Evolutionary conservation across 2,888 invertebrate genomes (phyloP), one percentile per base, ranked within the genome.

Genomic region (Conus canariensis): DNA sequence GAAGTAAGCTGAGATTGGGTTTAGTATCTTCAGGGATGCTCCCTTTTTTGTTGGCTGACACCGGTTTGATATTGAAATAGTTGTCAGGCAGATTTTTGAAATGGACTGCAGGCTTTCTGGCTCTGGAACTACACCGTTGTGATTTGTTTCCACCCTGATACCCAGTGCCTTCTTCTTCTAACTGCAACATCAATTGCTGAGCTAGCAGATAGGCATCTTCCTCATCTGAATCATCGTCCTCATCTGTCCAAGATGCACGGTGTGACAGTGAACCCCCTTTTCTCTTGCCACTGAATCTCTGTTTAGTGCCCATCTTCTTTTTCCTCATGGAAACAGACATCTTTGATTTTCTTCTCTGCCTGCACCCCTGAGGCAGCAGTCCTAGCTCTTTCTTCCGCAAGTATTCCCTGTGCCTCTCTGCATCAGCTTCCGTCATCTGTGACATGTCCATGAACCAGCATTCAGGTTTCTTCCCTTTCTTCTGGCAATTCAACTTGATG

Each of bases 401-500:
- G 82, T 94, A 94, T 25, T 91, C 92, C 60, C 91, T 91, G 80
- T 94, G 93, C 89, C 91, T 92, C 30, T 90, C 92, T 83, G 93
- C 93, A 83, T 93, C 92, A 56, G 91, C 87, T 67, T 91, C 92
- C 89, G 92, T 88, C 94, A 94, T 94, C 45, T 90, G 89, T 85
- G 92, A 90, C 58, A 90, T 88, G 77, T 94, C 93, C 94, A 94
- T 94, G 90, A 94, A 94, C 94, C 94, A 94, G 45, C 93, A 92
- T 64, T 92, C 92, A 8, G 94, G 93, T 85, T 94, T 94, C 87
- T 94, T 94, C 10, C 94, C 94, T 90, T 85, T 93, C 90, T 94
- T 94, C 14, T 93, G 92, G 90, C 93, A 93, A 89, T 94, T 94
- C 80, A 94, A 94, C 59, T 91, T 70, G 90, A 94, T 30, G 58